Base-by-base conservation (phyloP, 2,888 invertebrate genomes). In the Bombylius discolor region DNA sequence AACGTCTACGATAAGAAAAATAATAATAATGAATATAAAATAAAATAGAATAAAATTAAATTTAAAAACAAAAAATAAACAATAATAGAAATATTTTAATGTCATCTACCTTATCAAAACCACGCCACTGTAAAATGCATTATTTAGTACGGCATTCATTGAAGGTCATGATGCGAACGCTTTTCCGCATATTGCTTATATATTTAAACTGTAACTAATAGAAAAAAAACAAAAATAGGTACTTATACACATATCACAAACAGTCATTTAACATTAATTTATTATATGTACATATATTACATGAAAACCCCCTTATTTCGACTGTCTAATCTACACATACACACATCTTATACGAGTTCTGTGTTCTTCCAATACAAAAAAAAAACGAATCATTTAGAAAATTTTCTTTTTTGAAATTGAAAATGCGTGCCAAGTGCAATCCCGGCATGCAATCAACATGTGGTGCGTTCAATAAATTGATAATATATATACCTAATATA, bases 341-440 rank as follows among this genome's bases (percentile, higher is more conserved):
- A 23, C 23, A 23, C 3, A 23, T 23, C 23, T 23, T 1, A 23
- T 23, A 23, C 23, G 23, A 1, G 23, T 23, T 23, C 23, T 23
- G 23, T 23, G 23, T 23, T 23, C 23, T 23, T 23, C 23, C 23
- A 23, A 23, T 23, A 3, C 3, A 23, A 23, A 23, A 23, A 23
- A 23, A 23, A 23, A 23, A n/a, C n/a, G n/a, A n/a, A 23, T 23
- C 23, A 23, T 23, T 23, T 23, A 23, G 23, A 23, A 23, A 23
- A 23, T 23, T 23, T 23, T 5, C 11, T 42, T 42, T 42, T 42
- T 42, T 42, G 4, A 36, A 47, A 53, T 58, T 49, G 50, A 57
- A 62, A 63, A 60, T 62, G 62, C 62, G 61, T 62, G 61, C 61
- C 62, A 63, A 63, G 63, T 62, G 58, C 62, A 42, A 42, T 11